Conservation (phyloP, 2,797 vertebrate species). For the Gymnoscopelus braueri region DNA sequence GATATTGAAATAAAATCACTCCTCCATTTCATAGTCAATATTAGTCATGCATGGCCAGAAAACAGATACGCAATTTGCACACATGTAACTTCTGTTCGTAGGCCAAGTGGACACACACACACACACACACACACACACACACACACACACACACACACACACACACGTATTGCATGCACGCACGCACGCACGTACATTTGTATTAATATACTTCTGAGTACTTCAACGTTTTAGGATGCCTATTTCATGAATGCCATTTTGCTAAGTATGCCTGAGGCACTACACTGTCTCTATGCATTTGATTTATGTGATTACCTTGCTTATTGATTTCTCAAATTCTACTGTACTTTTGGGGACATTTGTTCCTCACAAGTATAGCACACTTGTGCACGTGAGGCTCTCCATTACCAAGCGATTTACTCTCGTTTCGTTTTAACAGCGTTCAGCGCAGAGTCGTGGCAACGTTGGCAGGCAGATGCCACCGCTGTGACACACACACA, state of each 20-base stretch:
- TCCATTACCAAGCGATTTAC: constrained; percentile 56
- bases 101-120: background rate
- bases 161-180: background rate
- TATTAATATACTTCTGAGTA: too few species aligned
- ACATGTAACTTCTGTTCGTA: constrained; percentile 1
- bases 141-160: background rate
- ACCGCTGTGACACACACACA: constrained; percentile 21
- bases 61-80: constrained; percentile 14
- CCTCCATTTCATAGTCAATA: constrained; percentile 9
- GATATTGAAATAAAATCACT: constrained; percentile 19
- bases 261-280: too few species aligned
- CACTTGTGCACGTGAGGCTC: constrained; percentile 15
- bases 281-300: too few species aligned
- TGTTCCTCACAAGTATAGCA: background rate
- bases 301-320: too few species aligned
- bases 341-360: too few species aligned
- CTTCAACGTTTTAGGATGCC: too few species aligned
- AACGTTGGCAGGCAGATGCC: constrained; percentile 25
- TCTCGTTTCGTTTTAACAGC: constrained; percentile 34
- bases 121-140: background rate
- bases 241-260: too few species aligned
- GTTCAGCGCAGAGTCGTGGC: constrained; percentile 60
- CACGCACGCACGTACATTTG: background rate
- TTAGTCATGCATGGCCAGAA: constrained; percentile 1
- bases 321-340: too few species aligned